A percentile compares a stretch with the other conserved stretches of the same genome.
Conservation (phyloP, 2,113 vertebrate genomes). For the Tauraco erythrolophus region DNA sequence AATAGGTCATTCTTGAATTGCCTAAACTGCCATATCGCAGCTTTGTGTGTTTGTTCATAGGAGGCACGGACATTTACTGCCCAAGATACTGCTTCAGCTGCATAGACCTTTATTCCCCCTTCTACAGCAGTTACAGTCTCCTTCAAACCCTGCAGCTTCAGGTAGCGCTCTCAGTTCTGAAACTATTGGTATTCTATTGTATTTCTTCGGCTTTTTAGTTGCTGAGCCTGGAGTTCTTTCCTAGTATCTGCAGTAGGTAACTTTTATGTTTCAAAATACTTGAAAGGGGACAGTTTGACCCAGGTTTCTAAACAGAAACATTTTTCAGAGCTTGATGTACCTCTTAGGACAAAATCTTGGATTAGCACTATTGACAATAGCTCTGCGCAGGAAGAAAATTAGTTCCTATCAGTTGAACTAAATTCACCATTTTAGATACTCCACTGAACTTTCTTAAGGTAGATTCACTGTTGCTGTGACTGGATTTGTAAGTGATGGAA, state of each 20-base stretch:
- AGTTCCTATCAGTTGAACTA: not conserved
- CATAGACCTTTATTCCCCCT: not conserved
- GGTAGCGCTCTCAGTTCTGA: not conserved
- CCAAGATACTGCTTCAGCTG: not conserved
- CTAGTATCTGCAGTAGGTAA: not conserved
- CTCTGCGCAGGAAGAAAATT: not conserved
- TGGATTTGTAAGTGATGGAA: not conserved
- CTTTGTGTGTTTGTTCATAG: constrained; percentile 37
- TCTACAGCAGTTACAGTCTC: not conserved
- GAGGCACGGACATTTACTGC: not conserved
- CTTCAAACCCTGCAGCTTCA: not conserved
- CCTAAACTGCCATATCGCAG: constrained; percentile 11
- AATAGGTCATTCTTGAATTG: constrained; percentile 51
- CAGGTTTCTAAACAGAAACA: not conserved
- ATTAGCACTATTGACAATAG: not conserved
- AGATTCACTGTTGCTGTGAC: not conserved
- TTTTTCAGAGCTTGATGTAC: not conserved
- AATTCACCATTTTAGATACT: not conserved
- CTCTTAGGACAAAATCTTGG: not conserved
- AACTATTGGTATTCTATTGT: not conserved
- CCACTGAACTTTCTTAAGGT: not conserved
- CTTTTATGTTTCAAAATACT: not conserved
- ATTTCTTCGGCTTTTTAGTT: not conserved
- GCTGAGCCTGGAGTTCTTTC: not conserved
- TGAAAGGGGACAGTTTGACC: not conserved